phyloP scores from a whole-genome alignment of 2,797 vertebrate species.

The Decapterus maruadsi region DNA sequence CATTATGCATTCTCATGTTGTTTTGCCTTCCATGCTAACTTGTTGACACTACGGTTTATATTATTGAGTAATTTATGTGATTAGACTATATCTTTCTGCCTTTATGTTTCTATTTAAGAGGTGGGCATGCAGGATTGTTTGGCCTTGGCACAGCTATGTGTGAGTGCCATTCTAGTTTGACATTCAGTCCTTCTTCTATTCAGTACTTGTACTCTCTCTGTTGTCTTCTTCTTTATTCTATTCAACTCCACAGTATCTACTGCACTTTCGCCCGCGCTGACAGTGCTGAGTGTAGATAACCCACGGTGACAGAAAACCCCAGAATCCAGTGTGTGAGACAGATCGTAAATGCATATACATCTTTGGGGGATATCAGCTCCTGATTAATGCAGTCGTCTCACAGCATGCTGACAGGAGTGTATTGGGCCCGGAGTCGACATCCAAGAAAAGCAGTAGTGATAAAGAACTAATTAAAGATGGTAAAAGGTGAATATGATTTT shows the following conservation, averaged over 20 bases:
- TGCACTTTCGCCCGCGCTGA: conserved; percentile 40
- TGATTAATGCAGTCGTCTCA: conserved; percentile 74
- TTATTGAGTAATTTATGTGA: not conserved
- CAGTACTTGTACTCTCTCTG: conserved; percentile 11
- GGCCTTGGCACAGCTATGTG: not conserved
- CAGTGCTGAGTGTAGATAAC: conserved; percentile 58
- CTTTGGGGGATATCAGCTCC: conserved; percentile 60
- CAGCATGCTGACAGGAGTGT: conserved; percentile 65
- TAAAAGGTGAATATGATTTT: conserved; percentile 91
- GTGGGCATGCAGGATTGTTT: not conserved
- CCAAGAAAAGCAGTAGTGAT: conserved; percentile 87
- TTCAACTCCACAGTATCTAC: conserved; percentile 25
- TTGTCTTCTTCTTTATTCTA: conserved; percentile 33
- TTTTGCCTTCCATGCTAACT: not conserved
- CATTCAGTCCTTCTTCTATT: conserved; percentile 29
- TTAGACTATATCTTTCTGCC: not conserved
- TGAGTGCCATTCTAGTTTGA: conserved; percentile 6
- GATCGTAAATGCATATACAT: conserved; percentile 59
- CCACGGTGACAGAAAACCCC: conserved; percentile 56
- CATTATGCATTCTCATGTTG: not conserved
- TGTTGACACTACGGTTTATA: not conserved
- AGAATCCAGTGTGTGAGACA: conserved; percentile 53
- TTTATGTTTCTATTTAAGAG: too few species aligned
- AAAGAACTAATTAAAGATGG: conserved; percentile 93
- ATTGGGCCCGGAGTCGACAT: conserved; percentile 75